Conservation (phyloP, 2,113 vertebrate species). For the Muscicapa adusta region DNA sequence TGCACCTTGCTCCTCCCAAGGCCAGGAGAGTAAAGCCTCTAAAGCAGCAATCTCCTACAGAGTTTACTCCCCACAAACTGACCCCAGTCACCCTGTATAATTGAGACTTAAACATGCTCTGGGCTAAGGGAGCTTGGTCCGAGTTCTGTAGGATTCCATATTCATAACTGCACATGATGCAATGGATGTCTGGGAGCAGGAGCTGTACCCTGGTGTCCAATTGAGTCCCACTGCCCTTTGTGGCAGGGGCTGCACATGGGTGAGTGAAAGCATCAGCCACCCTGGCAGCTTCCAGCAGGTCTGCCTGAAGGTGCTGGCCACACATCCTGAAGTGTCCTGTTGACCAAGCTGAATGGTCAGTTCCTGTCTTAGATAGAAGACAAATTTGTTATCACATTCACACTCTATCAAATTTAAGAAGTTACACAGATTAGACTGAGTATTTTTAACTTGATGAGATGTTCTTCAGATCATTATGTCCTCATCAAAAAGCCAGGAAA, state of each 20-base stretch:
- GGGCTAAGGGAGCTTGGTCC: not conserved
- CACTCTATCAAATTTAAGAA: not conserved
- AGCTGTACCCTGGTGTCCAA: not conserved
- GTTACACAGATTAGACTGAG: constrained; percentile 6
- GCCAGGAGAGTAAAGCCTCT: not conserved
- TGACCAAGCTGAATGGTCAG: not conserved
- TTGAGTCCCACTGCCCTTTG: no score
- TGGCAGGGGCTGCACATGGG: accelerated
- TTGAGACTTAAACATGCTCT: not conserved
- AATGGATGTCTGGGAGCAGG: not conserved
- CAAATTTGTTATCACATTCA: not conserved
- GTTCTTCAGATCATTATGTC: constrained; percentile 50
- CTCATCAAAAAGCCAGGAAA: constrained; percentile 24
- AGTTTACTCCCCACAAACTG: not conserved
- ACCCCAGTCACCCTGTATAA: not conserved
- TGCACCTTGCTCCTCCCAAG: not conserved
- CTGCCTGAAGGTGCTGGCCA: not conserved
- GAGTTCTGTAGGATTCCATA: not conserved
- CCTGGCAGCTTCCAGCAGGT: not conserved
- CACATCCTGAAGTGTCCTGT: not conserved
- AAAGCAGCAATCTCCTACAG: not conserved
- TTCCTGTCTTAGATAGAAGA: not conserved
- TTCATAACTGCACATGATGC: accelerated
- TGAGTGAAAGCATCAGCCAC: not conserved
- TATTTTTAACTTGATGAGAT: constrained; percentile 32